Conservation (phyloP, 2,888 invertebrate species). For the Mimumesa dahlbomi region DNA sequence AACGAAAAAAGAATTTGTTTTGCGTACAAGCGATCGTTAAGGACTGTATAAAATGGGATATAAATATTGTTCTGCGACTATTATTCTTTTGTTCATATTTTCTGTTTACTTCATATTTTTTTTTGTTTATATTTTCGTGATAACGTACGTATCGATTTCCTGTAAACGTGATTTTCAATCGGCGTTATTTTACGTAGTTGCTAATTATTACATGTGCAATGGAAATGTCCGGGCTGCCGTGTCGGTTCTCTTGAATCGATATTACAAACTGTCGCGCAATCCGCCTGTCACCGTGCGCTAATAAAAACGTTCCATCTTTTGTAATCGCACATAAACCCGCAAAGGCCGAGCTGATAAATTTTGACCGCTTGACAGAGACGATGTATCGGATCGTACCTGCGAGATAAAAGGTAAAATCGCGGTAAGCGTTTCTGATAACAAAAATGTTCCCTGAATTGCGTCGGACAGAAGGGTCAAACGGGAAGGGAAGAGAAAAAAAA, state of each 20-base stretch:
- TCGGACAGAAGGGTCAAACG: constrained; percentile 9
- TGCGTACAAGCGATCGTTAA: too few species aligned
- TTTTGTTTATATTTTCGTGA: too few species aligned
- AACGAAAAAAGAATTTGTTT: too few species aligned
- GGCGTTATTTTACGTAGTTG: too few species aligned
- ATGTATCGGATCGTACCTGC: constrained; percentile 17
- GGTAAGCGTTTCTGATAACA: constrained; percentile 38
- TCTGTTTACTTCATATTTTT: too few species aligned
- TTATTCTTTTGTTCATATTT: too few species aligned
- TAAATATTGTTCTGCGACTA: too few species aligned
- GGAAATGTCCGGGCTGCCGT: neutral
- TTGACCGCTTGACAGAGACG: too few species aligned
- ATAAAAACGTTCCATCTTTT: constrained; percentile 36
- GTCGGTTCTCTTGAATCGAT: constrained; percentile 13
- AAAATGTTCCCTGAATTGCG: constrained; percentile 36
- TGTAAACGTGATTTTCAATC: too few species aligned
- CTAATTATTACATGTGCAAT: neutral
- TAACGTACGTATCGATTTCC: too few species aligned
- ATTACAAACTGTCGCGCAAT: neutral
- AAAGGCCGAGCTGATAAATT: constrained; percentile 21
- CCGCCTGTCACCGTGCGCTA: constrained; percentile 11
- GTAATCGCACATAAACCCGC: constrained; percentile 36
- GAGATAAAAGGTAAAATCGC: constrained; percentile 35
- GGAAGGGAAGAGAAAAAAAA: too few species aligned
- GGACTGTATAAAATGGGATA: too few species aligned